Percentiles rank a stretch among this genome's conserved stretches.
Evolutionary conservation across 2,113 vertebrate genomes (phyloP).

Genomic region (Platichthys flesus): DNA sequence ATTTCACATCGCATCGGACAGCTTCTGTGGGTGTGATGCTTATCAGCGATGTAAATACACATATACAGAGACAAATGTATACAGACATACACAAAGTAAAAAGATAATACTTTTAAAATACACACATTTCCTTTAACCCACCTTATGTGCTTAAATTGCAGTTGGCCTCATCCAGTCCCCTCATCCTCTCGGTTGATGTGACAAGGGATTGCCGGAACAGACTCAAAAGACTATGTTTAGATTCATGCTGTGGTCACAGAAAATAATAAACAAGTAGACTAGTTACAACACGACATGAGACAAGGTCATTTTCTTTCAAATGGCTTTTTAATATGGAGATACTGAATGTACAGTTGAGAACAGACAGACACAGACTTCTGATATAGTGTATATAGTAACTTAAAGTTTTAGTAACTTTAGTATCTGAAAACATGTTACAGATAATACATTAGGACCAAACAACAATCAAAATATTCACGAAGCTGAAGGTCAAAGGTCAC

Average conservation of each 20-base stretch:
- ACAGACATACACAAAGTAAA: neutral
- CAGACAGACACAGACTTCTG: conserved; percentile 68
- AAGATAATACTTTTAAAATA: neutral
- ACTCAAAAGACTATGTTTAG: neutral
- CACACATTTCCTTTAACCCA: neutral
- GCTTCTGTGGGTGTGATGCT: neutral
- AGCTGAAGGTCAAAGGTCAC: conserved; percentile 59
- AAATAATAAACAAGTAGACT: neutral
- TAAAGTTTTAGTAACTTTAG: conserved; percentile 60
- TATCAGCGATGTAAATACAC: neutral
- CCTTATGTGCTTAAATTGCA: neutral
- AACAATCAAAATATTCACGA: conserved; percentile 70
- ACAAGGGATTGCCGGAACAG: neutral
- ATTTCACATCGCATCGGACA: neutral
- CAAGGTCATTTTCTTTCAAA: conserved; percentile 18
- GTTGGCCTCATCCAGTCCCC: conserved; percentile 5
- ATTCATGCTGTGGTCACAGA: neutral
- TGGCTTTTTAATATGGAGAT: conserved; percentile 70
- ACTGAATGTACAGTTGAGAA: conserved; percentile 77
- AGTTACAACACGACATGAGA: neutral
- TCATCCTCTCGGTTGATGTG: conserved; percentile 3
- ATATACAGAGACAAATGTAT: neutral
- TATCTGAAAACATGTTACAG: conserved; percentile 66
- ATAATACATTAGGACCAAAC: conserved; percentile 69
- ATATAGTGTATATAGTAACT: conserved; percentile 52